phyloP scores from a whole-genome alignment of 1,140 invertebrate species.

The Ruditapes philippinarum region DNA sequence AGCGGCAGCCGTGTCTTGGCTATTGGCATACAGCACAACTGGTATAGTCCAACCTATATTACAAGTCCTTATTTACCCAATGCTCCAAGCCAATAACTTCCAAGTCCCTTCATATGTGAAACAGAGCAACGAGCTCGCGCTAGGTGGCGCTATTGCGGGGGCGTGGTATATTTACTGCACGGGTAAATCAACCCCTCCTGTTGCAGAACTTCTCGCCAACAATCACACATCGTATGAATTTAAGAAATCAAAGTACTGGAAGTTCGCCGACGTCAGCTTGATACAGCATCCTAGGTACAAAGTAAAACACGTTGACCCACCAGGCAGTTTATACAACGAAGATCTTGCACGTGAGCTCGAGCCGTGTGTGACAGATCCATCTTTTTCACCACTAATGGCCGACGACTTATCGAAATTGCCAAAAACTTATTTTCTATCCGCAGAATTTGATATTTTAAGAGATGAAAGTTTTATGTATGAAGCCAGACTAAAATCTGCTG shows the following conservation, averaged over 20 bases:
- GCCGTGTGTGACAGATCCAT: neutral
- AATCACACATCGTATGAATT: slow-evolving; percentile 18
- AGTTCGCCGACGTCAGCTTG: neutral
- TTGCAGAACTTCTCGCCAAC: neutral
- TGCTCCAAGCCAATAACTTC: slow-evolving; percentile 45
- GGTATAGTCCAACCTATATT: neutral
- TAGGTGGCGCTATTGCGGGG: neutral
- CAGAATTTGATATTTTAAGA: slow-evolving; percentile 16
- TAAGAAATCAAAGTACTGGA: neutral
- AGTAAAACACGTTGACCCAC: neutral
- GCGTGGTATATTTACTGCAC: slow-evolving; percentile 26
- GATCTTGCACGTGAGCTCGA: neutral
- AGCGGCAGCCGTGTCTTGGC: slow-evolving; percentile 35
- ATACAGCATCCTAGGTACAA: neutral
- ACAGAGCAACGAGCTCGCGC: neutral
- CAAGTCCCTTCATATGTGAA: neutral
- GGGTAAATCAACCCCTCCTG: neutral
- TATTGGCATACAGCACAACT: neutral
- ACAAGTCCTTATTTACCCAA: slow-evolving; percentile 43
- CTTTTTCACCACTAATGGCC: slow-evolving; percentile 16
- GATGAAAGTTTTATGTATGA: slow-evolving; percentile 46
- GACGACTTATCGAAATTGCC: neutral
- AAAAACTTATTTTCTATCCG: slow-evolving; percentile 8
- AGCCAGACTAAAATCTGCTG: neutral
- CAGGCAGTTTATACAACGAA: neutral